Percentiles rank a stretch among this genome's conserved stretches.
Evolutionary conservation across 23 tunicate species (phyloP).

Genomic region (Botrylloides violaceus): DNA sequence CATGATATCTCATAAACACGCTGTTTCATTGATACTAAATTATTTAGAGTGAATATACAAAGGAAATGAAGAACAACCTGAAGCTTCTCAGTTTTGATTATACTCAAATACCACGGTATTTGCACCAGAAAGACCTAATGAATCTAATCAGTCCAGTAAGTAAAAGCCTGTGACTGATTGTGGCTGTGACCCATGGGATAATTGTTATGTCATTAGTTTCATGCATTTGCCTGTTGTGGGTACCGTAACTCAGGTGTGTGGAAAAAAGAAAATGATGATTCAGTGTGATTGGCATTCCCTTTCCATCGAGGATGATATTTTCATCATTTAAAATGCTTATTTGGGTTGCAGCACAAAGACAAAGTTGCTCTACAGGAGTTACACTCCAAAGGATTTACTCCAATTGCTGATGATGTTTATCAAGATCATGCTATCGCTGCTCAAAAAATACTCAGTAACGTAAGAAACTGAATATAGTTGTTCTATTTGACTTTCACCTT

Average conservation of each 20-base stretch:
- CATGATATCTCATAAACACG: no score
- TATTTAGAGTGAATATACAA: slow-evolving; percentile 32
- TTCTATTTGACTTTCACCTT: no score
- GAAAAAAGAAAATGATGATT: no score
- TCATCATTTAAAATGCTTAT: background rate
- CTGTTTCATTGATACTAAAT: no score
- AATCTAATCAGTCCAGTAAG: slow-evolving; percentile 66
- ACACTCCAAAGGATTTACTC: slow-evolving; percentile 41
- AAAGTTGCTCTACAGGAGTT: slow-evolving; percentile 42
- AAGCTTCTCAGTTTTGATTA: slow-evolving; percentile 44
- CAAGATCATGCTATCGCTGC: slow-evolving; percentile 59
- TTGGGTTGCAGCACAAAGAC: slow-evolving; percentile 40
- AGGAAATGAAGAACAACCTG: slow-evolving; percentile 33
- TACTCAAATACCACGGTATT: slow-evolving; percentile 50
- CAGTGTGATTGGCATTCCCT: no score
- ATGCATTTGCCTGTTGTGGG: no score
- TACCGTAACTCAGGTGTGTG: no score
- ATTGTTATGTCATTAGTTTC: background rate
- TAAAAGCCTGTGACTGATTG: no score
- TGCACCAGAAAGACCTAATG: slow-evolving; percentile 44
- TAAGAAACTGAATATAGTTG: no score
- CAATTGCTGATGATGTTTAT: slow-evolving; percentile 32
- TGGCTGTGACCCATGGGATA: no score
- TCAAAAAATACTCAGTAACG: slow-evolving; percentile 75
- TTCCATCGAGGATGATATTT: background rate